A percentile compares a stretch with the other conserved stretches of the same genome.
phyloP scores from a whole-genome alignment of 2,888 invertebrate genomes.

The Leucania comma region DNA sequence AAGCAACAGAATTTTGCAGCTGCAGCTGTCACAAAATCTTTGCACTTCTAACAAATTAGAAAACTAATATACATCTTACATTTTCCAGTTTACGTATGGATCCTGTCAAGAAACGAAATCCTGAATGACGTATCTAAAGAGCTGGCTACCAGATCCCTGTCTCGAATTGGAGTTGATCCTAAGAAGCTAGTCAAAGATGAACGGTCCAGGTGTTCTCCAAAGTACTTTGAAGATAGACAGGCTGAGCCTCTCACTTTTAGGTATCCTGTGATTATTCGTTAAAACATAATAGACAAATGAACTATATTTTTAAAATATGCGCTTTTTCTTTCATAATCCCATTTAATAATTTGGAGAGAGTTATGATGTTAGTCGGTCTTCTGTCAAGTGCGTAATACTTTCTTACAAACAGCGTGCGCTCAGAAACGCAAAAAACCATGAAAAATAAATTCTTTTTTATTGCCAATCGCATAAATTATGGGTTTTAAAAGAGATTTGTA shows the following conservation, averaged over 20 bases:
- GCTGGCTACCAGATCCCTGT: slow-evolving; percentile 76
- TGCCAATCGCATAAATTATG: too few species aligned
- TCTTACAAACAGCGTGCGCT: too few species aligned
- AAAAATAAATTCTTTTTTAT: too few species aligned
- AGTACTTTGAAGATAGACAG: slow-evolving; percentile 77
- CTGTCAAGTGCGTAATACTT: too few species aligned
- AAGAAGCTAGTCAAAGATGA: slow-evolving; percentile 75
- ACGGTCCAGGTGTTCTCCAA: slow-evolving; percentile 75
- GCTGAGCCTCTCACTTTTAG: slow-evolving; percentile 80
- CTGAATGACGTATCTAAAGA: slow-evolving; percentile 82
- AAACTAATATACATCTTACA: not conserved
- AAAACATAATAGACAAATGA: not conserved
- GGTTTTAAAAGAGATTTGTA: too few species aligned
- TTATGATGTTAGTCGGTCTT: too few species aligned
- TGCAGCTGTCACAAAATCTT: too few species aligned
- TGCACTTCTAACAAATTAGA: too few species aligned
- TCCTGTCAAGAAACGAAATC: slow-evolving; percentile 78
- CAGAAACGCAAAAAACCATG: too few species aligned
- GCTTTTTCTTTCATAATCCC: not conserved
- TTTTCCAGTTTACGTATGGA: slow-evolving; percentile 83
- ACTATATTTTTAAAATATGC: not conserved
- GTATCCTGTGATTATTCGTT: slow-evolving; percentile 75
- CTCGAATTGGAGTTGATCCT: slow-evolving; percentile 71
- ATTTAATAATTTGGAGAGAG: too few species aligned
- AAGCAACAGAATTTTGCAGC: too few species aligned